A percentile compares a stretch with the other conserved stretches of the same genome.
Conservation (phyloP, 2,797 vertebrate genomes). For the Phaenicophaeus curvirostris region DNA sequence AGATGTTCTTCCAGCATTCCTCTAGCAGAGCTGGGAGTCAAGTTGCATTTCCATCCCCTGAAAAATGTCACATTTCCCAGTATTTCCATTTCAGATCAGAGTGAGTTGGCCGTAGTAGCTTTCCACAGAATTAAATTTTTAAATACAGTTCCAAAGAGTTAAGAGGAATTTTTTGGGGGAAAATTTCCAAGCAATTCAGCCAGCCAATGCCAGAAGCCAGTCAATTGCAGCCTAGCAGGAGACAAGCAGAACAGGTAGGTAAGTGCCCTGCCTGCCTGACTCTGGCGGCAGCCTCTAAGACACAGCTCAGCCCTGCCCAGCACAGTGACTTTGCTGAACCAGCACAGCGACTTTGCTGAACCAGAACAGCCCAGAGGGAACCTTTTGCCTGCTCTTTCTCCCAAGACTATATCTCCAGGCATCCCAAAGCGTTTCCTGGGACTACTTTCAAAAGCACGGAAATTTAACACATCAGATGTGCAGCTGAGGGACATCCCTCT, state of each 20-base stretch:
- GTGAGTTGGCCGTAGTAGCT: fast-evolving
- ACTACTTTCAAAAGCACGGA: not conserved
- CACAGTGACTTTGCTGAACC: not conserved
- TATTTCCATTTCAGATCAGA: not conserved
- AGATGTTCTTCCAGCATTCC: not conserved
- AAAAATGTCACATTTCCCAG: not conserved
- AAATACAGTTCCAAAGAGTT: not conserved
- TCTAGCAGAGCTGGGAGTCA: not conserved
- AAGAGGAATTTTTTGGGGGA: not conserved
- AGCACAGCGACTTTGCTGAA: not conserved
- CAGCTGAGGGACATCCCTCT: not conserved
- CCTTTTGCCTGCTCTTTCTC: not conserved
- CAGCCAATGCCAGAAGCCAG: not conserved
- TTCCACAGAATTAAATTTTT: not conserved
- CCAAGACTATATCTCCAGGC: fast-evolving
- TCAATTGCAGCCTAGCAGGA: not conserved
- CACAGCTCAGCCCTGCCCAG: not conserved
- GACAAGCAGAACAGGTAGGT: not conserved
- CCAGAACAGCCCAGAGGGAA: not conserved
- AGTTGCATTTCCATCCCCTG: not conserved
- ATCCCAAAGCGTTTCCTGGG: not conserved
- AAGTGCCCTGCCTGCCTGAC: not conserved
- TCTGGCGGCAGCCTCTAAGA: not conserved
- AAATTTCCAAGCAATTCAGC: not conserved
- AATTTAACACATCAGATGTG: fast-evolving